Evolutionary conservation across 2,888 invertebrate genomes (phyloP).

Genomic region (Aquatica leii): DNA sequence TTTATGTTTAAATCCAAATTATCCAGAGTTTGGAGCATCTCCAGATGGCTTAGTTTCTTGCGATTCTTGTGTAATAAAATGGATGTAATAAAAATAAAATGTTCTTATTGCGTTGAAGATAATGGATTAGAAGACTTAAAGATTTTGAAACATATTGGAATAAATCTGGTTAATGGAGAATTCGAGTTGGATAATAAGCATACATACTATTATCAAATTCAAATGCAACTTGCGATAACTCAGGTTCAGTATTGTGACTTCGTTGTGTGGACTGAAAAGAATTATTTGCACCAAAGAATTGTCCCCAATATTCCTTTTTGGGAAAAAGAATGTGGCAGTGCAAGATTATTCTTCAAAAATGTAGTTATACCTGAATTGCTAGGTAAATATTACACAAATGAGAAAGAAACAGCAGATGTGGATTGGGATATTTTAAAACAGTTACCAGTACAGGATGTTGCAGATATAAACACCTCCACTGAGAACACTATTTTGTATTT

Average conservation of each 20-base stretch:
- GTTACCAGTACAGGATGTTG: too few relatives aligned
- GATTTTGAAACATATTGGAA: not conserved
- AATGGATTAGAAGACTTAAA: slow-evolving; percentile 9
- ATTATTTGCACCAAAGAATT: not conserved
- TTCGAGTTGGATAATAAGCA: not conserved
- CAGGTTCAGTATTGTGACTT: slow-evolving; percentile 1
- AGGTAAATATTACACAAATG: not conserved
- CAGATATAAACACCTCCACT: not conserved
- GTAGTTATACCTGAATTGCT: not conserved
- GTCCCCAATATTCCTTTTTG: not conserved
- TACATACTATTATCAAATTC: slow-evolving; percentile 1
- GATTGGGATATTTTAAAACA: too few relatives aligned
- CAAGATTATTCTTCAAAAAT: not conserved
- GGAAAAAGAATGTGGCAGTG: slow-evolving; percentile 1
- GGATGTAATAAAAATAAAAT: slow-evolving; percentile 8
- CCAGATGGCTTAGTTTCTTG: slow-evolving; percentile 10
- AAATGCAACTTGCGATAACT: not conserved
- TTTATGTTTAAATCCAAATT: slow-evolving; percentile 8
- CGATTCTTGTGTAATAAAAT: slow-evolving; percentile 9
- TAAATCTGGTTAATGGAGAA: not conserved
- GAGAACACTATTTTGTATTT: not conserved
- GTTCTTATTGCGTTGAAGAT: slow-evolving; percentile 8
- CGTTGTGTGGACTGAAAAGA: not conserved
- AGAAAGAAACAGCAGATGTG: too few relatives aligned
- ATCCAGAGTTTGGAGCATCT: slow-evolving; percentile 14